Evolutionary conservation across 2,113 vertebrate genomes (phyloP).

Genomic region (Orthonyx spaldingii): DNA sequence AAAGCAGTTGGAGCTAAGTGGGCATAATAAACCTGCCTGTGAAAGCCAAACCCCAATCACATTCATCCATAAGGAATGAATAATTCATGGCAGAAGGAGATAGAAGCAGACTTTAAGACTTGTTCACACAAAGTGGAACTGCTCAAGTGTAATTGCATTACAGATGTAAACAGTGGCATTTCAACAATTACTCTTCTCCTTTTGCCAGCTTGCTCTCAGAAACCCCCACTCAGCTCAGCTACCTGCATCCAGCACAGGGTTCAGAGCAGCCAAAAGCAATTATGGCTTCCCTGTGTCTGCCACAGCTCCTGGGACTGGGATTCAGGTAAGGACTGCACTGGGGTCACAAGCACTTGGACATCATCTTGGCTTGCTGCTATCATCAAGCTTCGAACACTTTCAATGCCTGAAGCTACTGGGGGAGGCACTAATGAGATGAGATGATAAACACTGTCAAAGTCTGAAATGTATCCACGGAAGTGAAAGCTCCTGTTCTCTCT

Average conservation of each 20-base stretch:
- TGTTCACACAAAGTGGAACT: constrained; percentile 31
- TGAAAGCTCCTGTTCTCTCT: background rate
- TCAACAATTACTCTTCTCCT: background rate
- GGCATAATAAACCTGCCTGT: constrained; percentile 21
- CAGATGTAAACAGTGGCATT: constrained; percentile 12
- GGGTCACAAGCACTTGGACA: background rate
- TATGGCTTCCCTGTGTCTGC: background rate
- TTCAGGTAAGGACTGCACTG: background rate
- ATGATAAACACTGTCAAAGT: background rate
- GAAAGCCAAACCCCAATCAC: constrained; percentile 41
- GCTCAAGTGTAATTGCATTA: constrained; percentile 19
- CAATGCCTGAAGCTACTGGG: background rate
- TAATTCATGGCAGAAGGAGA: constrained; percentile 30
- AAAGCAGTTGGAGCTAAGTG: constrained; percentile 41
- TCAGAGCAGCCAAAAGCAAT: background rate
- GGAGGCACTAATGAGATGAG: background rate
- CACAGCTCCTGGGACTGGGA: background rate
- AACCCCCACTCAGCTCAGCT: background rate
- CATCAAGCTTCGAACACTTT: background rate
- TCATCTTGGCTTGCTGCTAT: background rate
- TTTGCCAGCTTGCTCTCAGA: background rate
- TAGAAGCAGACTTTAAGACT: background rate
- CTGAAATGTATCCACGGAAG: background rate
- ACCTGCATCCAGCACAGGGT: background rate
- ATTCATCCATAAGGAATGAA: constrained; percentile 26